A percentile compares a stretch with the other conserved stretches of the same genome.
phyloP scores from a whole-genome alignment of 2,888 invertebrate species.

The Cheilosia grossa region DNA sequence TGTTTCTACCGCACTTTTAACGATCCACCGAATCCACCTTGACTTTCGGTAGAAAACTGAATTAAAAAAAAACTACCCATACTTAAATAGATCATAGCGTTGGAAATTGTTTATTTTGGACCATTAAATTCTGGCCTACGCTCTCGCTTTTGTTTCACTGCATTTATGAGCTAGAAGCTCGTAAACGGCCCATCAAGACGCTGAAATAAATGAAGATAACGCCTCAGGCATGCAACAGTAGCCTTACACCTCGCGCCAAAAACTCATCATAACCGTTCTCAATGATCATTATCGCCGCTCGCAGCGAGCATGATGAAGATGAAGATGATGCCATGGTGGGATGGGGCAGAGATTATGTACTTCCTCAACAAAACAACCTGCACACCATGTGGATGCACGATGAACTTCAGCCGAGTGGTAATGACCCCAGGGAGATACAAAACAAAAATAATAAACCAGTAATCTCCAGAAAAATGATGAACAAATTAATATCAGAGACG shows the following conservation, averaged over 20 bases:
- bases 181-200: neutral
- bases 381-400: slow-evolving; percentile 50
- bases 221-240: slow-evolving; percentile 7
- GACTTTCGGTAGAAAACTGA: neutral
- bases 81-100: neutral
- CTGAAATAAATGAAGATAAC: neutral
- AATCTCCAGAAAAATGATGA: slow-evolving; percentile 46
- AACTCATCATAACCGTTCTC: slow-evolving; percentile 45
- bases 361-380: slow-evolving; percentile 39
- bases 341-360: slow-evolving; percentile 1
- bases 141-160: neutral
- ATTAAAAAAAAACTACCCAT: neutral
- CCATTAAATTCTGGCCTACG: slow-evolving; percentile 26
- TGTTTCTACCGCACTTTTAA: too few relatives aligned
- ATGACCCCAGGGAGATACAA: slow-evolving; percentile 70
- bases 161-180: neutral
- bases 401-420: slow-evolving; percentile 54
- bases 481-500: slow-evolving; percentile 20
- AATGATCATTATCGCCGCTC: slow-evolving; percentile 51
- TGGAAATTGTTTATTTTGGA: slow-evolving; percentile 20
- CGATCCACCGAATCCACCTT: too few relatives aligned
- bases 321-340: neutral
- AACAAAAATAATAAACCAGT: slow-evolving; percentile 43
- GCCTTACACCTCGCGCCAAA: slow-evolving; percentile 37
- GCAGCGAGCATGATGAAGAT: neutral